These are phyloP conservation scores for Dysdera silvatica DNA, from an alignment of 1,140 invertebrate species.

Conservation along the genomic window DNA sequence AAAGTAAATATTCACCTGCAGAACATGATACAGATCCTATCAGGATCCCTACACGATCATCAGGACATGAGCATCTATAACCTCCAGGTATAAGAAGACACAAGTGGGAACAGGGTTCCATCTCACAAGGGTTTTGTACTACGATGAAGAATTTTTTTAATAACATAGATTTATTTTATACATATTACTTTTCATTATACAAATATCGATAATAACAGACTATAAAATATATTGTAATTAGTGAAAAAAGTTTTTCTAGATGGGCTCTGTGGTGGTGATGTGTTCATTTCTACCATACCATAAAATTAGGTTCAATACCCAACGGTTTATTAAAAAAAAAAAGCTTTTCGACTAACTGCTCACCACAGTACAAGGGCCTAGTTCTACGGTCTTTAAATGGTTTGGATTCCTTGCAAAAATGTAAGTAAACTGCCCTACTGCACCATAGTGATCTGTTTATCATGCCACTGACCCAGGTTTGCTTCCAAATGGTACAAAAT, in stretches of 20 bases:
- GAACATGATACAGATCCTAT: slow-evolving; percentile 56
- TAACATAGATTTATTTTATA: not conserved
- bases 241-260: not conserved
- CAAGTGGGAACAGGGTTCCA: slow-evolving; percentile 72
- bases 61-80: slow-evolving; percentile 80
- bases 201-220: not conserved
- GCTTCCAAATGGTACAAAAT: too few relatives aligned
- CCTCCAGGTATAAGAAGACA: slow-evolving; percentile 81
- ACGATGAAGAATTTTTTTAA: slow-evolving; percentile 18
- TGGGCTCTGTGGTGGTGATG: too few relatives aligned
- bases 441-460: too few relatives aligned
- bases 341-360: too few relatives aligned
- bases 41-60: slow-evolving; percentile 42
- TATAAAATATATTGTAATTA: not conserved
- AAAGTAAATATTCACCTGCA: slow-evolving; percentile 49
- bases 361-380: too few relatives aligned
- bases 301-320: too few relatives aligned
- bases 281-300: too few relatives aligned
- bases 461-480: too few relatives aligned
- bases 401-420: too few relatives aligned
- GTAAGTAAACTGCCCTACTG: too few relatives aligned
- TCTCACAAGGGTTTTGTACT: slow-evolving; percentile 62
- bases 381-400: too few relatives aligned
- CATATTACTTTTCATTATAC: not conserved
- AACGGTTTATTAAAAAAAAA: too few relatives aligned